Evolutionary conservation across 2,888 invertebrate species (phyloP).

Genomic region (Schizaphis graminum): DNA sequence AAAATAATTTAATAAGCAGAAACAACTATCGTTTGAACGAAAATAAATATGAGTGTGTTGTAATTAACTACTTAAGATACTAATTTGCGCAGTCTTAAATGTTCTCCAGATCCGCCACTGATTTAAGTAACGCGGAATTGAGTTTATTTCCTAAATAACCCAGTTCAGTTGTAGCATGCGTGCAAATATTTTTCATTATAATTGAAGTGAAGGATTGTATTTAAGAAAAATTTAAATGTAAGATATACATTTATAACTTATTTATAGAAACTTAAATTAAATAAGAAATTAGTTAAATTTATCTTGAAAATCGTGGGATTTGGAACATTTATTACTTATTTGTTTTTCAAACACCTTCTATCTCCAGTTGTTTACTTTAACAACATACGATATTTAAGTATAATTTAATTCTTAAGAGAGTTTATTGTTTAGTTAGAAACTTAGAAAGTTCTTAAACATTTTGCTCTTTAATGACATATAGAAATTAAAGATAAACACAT

Average conservation of each 20-base stretch:
- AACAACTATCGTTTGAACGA: neutral
- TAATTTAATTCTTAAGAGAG: conserved; percentile 8
- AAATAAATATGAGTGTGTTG: neutral
- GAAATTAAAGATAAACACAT: conserved; percentile 3
- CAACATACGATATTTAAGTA: neutral
- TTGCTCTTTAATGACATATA: neutral
- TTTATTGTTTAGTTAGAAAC: neutral
- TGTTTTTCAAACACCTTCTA: neutral
- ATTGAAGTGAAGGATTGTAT: neutral
- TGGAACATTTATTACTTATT: neutral
- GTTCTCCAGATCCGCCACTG: neutral
- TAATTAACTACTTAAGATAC: neutral
- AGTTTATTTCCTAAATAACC: neutral
- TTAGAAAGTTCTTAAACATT: conserved; percentile 1
- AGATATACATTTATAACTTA: too few species aligned
- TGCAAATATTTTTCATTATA: neutral
- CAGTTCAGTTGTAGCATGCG: neutral
- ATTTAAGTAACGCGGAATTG: neutral
- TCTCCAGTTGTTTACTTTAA: neutral
- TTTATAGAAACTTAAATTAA: too few species aligned
- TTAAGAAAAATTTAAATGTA: neutral
- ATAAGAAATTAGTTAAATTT: neutral
- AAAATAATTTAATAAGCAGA: neutral
- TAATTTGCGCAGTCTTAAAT: neutral
- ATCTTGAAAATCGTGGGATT: neutral